Conservation (phyloP, 2,888 invertebrate species). For the Drosophila flavopinicola region DNA sequence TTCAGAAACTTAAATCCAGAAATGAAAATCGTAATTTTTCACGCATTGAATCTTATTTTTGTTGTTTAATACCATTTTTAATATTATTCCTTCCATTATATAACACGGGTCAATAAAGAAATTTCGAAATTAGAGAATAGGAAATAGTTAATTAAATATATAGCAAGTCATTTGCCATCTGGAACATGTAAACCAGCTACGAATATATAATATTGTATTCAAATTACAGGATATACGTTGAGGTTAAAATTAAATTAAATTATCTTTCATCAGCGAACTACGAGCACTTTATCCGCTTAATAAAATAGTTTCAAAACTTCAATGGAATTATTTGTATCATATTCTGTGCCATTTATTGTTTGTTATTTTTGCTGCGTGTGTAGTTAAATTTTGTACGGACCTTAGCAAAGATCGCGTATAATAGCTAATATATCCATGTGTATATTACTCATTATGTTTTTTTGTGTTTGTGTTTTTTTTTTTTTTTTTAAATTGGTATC, state of each 20-base stretch:
- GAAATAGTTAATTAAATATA: no score
- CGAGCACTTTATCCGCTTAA: not conserved
- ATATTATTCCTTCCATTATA: no score
- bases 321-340: conserved; percentile 40
- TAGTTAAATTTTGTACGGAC: conserved; percentile 47
- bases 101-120: no score
- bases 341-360: conserved; percentile 74
- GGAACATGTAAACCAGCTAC: not conserved
- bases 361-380: conserved; percentile 67
- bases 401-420: conserved; percentile 43
- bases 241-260: not conserved
- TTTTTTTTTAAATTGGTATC: conserved; percentile 21
- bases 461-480: conserved; percentile 9
- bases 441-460: conserved; percentile 52
- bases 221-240: not conserved
- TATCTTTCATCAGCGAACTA: not conserved
- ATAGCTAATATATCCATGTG: conserved; percentile 60
- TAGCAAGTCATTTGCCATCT: not conserved
- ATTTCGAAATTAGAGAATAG: no score
- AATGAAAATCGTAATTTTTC: no score
- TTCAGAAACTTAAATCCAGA: no score
- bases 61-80: no score
- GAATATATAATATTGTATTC: not conserved
- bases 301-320: not conserved
- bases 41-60: no score